Evolutionary conservation across 2,797 vertebrate genomes (phyloP).

Genomic region (Anolis apletophallus): DNA sequence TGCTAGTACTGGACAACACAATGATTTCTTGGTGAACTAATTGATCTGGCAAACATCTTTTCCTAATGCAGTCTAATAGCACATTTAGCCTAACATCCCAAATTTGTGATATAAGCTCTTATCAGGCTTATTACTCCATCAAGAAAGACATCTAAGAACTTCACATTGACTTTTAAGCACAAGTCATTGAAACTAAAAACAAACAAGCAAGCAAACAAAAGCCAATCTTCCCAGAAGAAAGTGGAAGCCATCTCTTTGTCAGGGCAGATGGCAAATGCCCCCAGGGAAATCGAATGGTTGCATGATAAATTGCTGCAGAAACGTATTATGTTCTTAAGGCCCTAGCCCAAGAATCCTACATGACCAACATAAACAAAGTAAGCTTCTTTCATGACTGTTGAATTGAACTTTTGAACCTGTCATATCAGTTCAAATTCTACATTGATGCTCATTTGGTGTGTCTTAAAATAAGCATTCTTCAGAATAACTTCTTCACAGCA

Average conservation of each 20-base stretch:
- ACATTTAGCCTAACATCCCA: background rate
- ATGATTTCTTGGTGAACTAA: background rate
- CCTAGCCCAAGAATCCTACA: background rate
- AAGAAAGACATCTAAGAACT: background rate
- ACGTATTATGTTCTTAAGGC: constrained; percentile 3
- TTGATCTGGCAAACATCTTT: background rate
- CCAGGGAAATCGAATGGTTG: background rate
- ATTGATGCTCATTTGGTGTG: constrained; percentile 18
- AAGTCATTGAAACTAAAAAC: background rate
- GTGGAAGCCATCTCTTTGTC: background rate
- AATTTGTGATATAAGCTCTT: background rate
- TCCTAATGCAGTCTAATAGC: background rate
- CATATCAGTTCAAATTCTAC: constrained; percentile 4
- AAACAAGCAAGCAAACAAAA: background rate
- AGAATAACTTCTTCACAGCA: constrained; percentile 32
- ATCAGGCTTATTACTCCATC: background rate
- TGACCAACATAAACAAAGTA: constrained; percentile 29
- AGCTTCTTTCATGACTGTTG: constrained; percentile 17
- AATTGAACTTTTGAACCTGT: constrained; percentile 45
- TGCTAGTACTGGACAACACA: background rate
- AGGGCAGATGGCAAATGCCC: background rate
- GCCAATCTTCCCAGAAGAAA: background rate
- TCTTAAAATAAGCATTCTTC: constrained; percentile 56
- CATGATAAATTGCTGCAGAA: background rate
- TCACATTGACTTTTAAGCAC: background rate